A percentile compares a stretch with the other conserved stretches of the same genome.
phyloP scores from a whole-genome alignment of 2,888 invertebrate species.

The Eumacrocentrus americanus region DNA sequence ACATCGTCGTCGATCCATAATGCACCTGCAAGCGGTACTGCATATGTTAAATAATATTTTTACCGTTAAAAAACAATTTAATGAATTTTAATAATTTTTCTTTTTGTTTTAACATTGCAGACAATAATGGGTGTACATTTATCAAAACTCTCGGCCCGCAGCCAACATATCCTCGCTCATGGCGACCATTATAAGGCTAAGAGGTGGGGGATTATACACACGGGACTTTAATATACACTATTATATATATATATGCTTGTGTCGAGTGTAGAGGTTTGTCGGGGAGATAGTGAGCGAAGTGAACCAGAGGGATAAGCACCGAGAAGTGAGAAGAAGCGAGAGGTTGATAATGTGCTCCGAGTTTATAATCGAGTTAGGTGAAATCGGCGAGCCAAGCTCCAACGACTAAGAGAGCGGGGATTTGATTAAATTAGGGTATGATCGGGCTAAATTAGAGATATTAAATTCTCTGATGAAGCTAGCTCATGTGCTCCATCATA shows the following conservation, averaged over 20 bases:
- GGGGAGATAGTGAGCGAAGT: neutral
- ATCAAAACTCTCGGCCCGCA: neutral
- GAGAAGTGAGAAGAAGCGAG: neutral
- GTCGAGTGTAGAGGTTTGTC: no score
- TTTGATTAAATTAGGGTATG: conserved; percentile 59
- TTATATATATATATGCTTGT: neutral
- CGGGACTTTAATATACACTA: neutral
- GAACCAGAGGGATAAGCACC: neutral
- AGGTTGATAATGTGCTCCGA: conserved; percentile 27
- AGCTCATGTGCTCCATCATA: no score
- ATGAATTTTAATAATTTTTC: no score
- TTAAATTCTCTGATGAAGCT: conserved; percentile 49
- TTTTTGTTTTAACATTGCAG: no score
- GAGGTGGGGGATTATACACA: neutral
- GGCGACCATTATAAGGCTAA: conserved; percentile 47
- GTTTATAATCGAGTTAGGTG: conserved; percentile 37
- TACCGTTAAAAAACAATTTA: no score
- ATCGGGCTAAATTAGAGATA: conserved; percentile 59
- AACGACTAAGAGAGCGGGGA: neutral
- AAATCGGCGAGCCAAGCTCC: conserved; percentile 23
- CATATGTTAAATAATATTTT: no score
- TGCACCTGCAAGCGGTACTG: neutral
- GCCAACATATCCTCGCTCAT: conserved; percentile 44
- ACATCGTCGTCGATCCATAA: neutral
- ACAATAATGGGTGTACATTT: neutral